Evolutionary conservation across 2,113 vertebrate genomes (phyloP), one percentile per base, ranked within the genome.

Genomic region (Thoracochromis brauschi): DNA sequence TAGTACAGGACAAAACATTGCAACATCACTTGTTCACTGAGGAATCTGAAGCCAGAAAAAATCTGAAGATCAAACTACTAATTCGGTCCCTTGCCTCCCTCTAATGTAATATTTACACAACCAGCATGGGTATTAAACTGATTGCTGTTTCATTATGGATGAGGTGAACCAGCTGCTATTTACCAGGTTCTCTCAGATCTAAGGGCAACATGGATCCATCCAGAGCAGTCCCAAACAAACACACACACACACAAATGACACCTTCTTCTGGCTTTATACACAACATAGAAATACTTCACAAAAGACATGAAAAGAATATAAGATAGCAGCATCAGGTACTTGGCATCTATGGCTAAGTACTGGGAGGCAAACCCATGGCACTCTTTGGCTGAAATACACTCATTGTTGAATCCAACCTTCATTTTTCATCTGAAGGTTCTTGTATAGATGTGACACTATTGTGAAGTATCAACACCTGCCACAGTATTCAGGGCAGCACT

Each of bases 121-220:
- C 73, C 90, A 92, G 92, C 84, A 19, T 88, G 90, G 85, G 92
- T 95, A 96, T 95, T 96, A 95, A 96, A 92, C 5, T 86, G 87
- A 92, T 90, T 89, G 89, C 91, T 94, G 89, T 85, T 96, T 92
- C 95, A 96, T 97, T 95, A 97, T 96, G 81, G 88, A 97, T 96
- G 96, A 97, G 86, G 88, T 89, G 90, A 94, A 95, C 94, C 96
- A 97, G 96, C 96, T 97, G 96, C 95, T 96, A 96, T 96, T 96
- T 95, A 96, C 93, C 91, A 83, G 49, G 29, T 85, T 86, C 82
- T 93, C 92, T 95, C 85, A 94, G 95, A 96, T 96, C 95, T 96
- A 91, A 95, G 89, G 90, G 92, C 90, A 92, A 91, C 90, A 92
- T 31, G 86, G 83, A 87, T 78, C 82, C 91, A 85, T 81, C 80